Conservation (phyloP, 2,888 invertebrate genomes). For the Dynastes grantii region DNA sequence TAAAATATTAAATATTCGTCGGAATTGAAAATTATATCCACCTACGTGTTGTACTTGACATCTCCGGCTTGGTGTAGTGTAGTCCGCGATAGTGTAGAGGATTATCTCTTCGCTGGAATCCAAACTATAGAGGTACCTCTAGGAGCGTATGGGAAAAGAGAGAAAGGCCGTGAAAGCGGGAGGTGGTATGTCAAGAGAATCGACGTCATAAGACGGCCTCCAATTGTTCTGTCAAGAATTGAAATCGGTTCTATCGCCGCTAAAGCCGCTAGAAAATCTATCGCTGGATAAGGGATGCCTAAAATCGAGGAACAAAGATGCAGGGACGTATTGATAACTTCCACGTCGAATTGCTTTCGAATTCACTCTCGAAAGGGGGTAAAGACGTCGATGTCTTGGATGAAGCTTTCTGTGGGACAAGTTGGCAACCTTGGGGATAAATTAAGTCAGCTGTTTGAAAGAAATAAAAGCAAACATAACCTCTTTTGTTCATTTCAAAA, state of each 20-base stretch:
- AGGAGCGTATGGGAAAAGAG: not conserved
- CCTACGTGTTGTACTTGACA: not conserved
- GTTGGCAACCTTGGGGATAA: too few relatives aligned
- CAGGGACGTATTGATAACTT: not conserved
- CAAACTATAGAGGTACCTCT: not conserved
- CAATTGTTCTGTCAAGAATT: not conserved
- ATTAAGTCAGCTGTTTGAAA: too few relatives aligned
- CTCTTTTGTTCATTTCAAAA: too few relatives aligned
- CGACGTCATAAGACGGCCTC: not conserved
- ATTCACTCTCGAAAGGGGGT: not conserved
- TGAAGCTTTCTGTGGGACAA: too few relatives aligned
- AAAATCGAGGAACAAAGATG: not conserved
- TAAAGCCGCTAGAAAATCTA: not conserved
- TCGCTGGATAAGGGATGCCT: not conserved
- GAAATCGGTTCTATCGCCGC: not conserved
- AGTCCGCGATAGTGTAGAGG: not conserved
- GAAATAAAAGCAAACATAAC: too few relatives aligned
- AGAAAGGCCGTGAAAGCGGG: not conserved
- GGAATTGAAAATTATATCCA: slow-evolving; percentile 17
- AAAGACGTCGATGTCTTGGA: not conserved
- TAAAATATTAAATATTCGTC: slow-evolving; percentile 18
- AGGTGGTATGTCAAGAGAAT: not conserved
- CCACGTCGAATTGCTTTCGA: not conserved
- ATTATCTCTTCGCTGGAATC: not conserved
- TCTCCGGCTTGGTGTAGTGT: not conserved